Evolutionary conservation across 2,113 vertebrate species (phyloP), one percentile per base, ranked within the genome.

Genomic region (Salvelinus fontinalis): DNA sequence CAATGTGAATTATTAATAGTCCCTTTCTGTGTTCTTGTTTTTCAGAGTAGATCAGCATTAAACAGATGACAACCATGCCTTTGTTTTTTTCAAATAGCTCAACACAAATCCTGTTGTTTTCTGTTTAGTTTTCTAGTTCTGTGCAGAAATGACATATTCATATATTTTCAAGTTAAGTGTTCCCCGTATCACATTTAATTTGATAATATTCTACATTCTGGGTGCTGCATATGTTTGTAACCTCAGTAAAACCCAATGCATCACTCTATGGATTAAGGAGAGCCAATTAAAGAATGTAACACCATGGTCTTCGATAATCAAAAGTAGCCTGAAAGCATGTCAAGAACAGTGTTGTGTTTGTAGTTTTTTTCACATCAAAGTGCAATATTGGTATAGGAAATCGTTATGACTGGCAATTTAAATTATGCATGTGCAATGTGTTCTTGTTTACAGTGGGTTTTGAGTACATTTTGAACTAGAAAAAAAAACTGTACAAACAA

Each of bases 1-100:
- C 31, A 4, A 2, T 20, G 26, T 57, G 9, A 24, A 31, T 71
- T 31, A 78, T 59, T 69, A 75, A 80, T 16, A 4, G n/a, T 48
- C 67, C 2, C 3, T 0, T 73, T 1, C 74, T 80, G 6, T 69
- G 59, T 72, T 71, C 75, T 78, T 29, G n/a, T 80, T 81, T 85
- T 75, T 3, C 88, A 93, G 92, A 93, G 60, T 93, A 87, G 86
- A 70, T 14, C 51, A 75, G 64, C 60, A 16, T 54, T 18, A 16
- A 5, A 54, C 70, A 9, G 13, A 8, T 29, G 79, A 81, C 75
- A 69, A 87, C 6, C 20, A 24, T 22, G n/a, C 59, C 5, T 9
- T 16, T 9, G 2, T 24, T 62, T 54, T 54, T 54, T 62, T 62
- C 9, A 20, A n/a, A 22, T 62, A 22, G 39, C 39, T 44, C 9